Percentiles rank a stretch among this genome's conserved stretches.
Evolutionary conservation across 1,140 invertebrate genomes (phyloP).

Genomic region (Wasmannia auropunctata): DNA sequence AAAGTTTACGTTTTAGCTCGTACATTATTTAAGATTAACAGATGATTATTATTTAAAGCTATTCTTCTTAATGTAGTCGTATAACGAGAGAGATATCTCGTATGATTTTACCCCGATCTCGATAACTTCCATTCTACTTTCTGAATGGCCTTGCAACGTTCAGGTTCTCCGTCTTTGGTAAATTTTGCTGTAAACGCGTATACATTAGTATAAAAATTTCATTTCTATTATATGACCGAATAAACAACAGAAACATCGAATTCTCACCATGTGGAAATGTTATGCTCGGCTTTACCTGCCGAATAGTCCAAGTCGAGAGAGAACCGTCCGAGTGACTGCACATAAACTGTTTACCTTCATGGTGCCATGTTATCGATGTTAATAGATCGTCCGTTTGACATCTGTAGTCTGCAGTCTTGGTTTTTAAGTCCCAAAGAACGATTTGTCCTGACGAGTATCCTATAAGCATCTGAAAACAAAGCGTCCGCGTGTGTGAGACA

Average conservation of each 20-base stretch:
- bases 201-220: neutral
- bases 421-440: constrained; percentile 97
- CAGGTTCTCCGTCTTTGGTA: constrained; percentile 94
- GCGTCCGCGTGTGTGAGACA: neutral
- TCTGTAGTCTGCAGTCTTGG: constrained; percentile 92
- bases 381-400: constrained; percentile 92
- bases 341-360: constrained; percentile 99
- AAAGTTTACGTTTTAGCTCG: constrained; percentile 19
- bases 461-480: constrained; percentile 93
- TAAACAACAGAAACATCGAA: neutral
- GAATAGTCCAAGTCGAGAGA: constrained; percentile 95
- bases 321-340: constrained; percentile 98
- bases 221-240: neutral
- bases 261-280: constrained; percentile 95
- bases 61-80: neutral
- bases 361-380: constrained; percentile 96
- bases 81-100: neutral
- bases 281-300: constrained; percentile 92
- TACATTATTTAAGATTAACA: constrained; percentile 2
- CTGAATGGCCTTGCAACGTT: constrained; percentile 95
- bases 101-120: constrained; percentile 92
- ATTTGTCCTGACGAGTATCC: constrained; percentile 98
- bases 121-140: constrained; percentile 98
- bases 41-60: neutral
- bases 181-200: constrained; percentile 90